phyloP scores from a whole-genome alignment of 1,140 invertebrate genomes.

The Rhysida immarginata region DNA sequence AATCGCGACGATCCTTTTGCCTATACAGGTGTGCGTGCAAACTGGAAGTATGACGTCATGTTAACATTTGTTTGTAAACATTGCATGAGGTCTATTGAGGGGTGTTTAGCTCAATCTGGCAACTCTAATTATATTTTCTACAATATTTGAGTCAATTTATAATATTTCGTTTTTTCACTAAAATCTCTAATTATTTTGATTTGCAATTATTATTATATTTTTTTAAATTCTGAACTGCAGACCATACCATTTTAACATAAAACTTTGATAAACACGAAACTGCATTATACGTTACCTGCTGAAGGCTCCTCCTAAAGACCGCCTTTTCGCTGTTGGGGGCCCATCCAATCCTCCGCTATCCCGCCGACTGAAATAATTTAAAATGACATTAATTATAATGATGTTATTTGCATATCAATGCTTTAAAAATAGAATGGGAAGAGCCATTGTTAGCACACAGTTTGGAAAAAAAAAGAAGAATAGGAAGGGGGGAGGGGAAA shows the following conservation, averaged over 20 bases:
- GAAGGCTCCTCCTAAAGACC: constrained; percentile 20
- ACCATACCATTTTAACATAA: background rate
- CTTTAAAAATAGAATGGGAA: too few relatives aligned
- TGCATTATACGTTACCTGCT: constrained; percentile 17
- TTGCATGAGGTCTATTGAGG: too few relatives aligned
- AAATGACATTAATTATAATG: background rate
- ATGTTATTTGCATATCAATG: too few relatives aligned
- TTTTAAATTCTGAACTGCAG: background rate
- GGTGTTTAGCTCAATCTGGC: too few relatives aligned
- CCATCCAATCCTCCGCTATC: background rate
- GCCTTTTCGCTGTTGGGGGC: constrained; percentile 20
- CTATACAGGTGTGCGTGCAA: too few relatives aligned
- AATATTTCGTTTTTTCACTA: background rate
- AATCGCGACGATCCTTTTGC: too few relatives aligned
- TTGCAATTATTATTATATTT: background rate
- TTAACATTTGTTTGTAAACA: too few relatives aligned
- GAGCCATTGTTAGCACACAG: too few relatives aligned
- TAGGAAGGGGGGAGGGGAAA: background rate
- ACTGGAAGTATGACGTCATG: too few relatives aligned
- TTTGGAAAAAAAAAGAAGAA: too few relatives aligned
- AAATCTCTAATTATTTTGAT: background rate
- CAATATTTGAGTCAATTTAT: background rate
- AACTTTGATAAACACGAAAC: background rate
- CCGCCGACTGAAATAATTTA: background rate
- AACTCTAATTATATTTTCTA: background rate